phyloP scores from a whole-genome alignment of 2,113 vertebrate genomes.

The Struthio camelus region DNA sequence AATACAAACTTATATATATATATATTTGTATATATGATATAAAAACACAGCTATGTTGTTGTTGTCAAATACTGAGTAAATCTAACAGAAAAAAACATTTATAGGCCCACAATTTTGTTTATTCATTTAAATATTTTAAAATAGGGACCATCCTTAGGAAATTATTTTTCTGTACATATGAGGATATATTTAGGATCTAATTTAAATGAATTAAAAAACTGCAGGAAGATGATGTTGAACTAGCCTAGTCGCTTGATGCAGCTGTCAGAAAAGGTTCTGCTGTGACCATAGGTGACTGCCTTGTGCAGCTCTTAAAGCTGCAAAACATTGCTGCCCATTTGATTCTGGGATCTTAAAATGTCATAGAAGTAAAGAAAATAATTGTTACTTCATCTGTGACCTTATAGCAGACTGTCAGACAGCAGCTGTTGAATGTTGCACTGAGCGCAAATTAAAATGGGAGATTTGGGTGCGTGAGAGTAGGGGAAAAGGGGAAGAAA shows the following conservation, averaged over 20 bases:
- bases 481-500: neutral
- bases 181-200: slow-evolving; percentile 70
- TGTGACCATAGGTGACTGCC: rapidly evolving
- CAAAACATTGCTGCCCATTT: neutral
- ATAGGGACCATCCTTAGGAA: slow-evolving; percentile 52
- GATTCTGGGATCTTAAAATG: neutral
- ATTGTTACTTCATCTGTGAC: neutral
- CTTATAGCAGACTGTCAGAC: rapidly evolving
- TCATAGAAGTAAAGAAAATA: neutral
- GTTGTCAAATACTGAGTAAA: slow-evolving; percentile 22
- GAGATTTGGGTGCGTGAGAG: neutral
- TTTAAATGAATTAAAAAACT: slow-evolving; percentile 65
- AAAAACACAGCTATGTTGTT: neutral
- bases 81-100: neutral
- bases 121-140: slow-evolving; percentile 51
- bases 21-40: slow-evolving; percentile 16
- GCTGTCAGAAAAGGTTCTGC: neutral
- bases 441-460: neutral
- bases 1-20: neutral
- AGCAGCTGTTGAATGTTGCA: rapidly evolving
- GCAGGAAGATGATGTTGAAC: neutral
- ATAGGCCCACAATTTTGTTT: slow-evolving; percentile 51
- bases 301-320: neutral
- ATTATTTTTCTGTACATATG: slow-evolving; percentile 74
- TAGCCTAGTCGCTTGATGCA: neutral